Base-by-base conservation (phyloP, 37 sponge, comb jelly and placozoan genomes). In the Haliclona indistincta region DNA sequence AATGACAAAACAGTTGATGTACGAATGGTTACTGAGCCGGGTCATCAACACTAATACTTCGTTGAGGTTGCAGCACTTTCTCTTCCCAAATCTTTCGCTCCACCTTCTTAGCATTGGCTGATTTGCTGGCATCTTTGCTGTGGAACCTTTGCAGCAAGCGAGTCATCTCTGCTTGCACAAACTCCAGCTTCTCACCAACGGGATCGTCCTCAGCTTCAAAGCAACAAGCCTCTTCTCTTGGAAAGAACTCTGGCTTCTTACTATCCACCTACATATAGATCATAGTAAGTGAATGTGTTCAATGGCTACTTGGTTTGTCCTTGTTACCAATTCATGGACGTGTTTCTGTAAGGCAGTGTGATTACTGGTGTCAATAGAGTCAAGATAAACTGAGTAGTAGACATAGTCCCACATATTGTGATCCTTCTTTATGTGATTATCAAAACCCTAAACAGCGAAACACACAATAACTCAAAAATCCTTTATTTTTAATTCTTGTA, bases 391-490 rank as follows among this genome's bases (percentile, higher is more conserved):
- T 1, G 70, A 88, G 41, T 71, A 81, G 67, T 88, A 88, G 29
- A 90, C 75, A 61, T 85, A 90, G 51, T 75, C 60, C 91, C 86
- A 90, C 86, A 90, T 85, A 69, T 85, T 81, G 79, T 90, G 86
- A 4, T 90, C 86, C 49, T 81, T 34, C 63, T 85, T 81, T 19
- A 81, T 78, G 34, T 90, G 91, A 30, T 81, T 51, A 20, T 81
- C 60, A 63, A 90, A 85, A 32, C 86, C 86, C 75, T 89, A 45
- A 10, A 60, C 34, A 20, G 62, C 17, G 61, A 20, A 7, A 54
- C 36, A 35, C 45, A 22, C 26, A 39, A n/a, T 25, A 5, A 34
- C 1, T 1, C 19, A 49, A 79, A 22, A 25, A 38, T 11, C 56
- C 43, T 44, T 20, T 38, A 41, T n/a, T n/a, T n/a, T n/a, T n/a